Base-by-base conservation (phyloP, 2,113 vertebrate genomes). In the Catharus bicknelli region DNA sequence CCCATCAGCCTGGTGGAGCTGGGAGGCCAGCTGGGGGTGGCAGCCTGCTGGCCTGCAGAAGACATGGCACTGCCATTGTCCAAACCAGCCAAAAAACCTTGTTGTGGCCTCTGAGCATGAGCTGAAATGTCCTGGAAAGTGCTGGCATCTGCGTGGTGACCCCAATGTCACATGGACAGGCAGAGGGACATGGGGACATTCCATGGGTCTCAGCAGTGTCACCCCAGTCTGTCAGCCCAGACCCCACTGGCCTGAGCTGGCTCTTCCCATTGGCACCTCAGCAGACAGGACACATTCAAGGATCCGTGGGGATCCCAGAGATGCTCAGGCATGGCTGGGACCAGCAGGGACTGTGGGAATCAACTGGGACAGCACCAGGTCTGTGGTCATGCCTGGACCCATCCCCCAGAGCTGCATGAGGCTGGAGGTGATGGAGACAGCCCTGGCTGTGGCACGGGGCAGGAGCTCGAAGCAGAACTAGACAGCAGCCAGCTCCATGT, bases 391-490 rank as follows among this genome's bases (percentile, higher is more conserved):
- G 13, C 13, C 51, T 42, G 48, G 22, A 20, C 3, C 30, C 0
- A 2, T 12, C 7, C 9, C 38, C 13, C 26, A 74, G 61, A 36
- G 55, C 36, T n/a, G 11, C 0, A 0, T 7, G 66, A 34, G 54
- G 61, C 34, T 38, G 36, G 26, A 63, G 81, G 18, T 18, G 85
- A 40, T 23, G 40, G 54, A 30, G 25, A n/a, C 0, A 5, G 43
- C 4, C 1, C 22, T 42, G 58, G 67, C n/a, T 79, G 22, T 23
- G 69, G 14, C 3, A 27, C 1, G 3, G 85, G 42, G 23, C 34
- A 48, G 48, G 34, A 29, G 53, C 55, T n/a, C 58, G 64, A 32
- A 22, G 66, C 38, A 59, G 75, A 72, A 43, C 38, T n/a, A 54
- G 59, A 9, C 48, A 27, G 11, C 21, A 61, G 58, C 59, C 42